Evolutionary conservation across 2,113 vertebrate species (phyloP).

Genomic region (Varanus salvator): DNA sequence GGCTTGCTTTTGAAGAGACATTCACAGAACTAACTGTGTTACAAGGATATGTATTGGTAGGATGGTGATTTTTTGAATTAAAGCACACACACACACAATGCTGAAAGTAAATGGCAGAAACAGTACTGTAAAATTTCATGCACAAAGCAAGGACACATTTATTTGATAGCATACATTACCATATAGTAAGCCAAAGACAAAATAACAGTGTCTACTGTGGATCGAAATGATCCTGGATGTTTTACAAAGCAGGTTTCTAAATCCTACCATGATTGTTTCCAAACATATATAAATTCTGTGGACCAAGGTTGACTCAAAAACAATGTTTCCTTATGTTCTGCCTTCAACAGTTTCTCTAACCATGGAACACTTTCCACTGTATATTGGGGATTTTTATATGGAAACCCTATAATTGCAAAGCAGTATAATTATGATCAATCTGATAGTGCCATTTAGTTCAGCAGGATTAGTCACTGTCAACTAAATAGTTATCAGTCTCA

Average conservation of each 20-base stretch:
- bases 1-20: not conserved
- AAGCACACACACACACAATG: constrained; percentile 14
- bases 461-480: not conserved
- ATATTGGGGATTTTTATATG: not conserved
- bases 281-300: not conserved
- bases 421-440: not conserved
- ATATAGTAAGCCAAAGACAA: accelerated
- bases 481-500: not conserved
- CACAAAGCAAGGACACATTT: accelerated
- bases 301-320: not conserved
- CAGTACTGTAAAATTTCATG: not conserved
- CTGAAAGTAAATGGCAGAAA: constrained; percentile 1
- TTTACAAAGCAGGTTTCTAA: constrained; percentile 33
- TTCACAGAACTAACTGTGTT: not conserved
- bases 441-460: not conserved
- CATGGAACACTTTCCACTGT: constrained; percentile 4
- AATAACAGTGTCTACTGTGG: not conserved
- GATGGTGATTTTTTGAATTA: constrained; percentile 8
- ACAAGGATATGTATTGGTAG: constrained; percentile 27
- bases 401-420: not conserved
- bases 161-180: not conserved
- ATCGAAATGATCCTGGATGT: not conserved
- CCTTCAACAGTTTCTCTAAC: not conserved
- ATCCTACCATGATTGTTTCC: not conserved
- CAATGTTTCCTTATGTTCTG: not conserved